phyloP scores from a whole-genome alignment of 1,140 invertebrate genomes.

The Oscheius sp. region DNA sequence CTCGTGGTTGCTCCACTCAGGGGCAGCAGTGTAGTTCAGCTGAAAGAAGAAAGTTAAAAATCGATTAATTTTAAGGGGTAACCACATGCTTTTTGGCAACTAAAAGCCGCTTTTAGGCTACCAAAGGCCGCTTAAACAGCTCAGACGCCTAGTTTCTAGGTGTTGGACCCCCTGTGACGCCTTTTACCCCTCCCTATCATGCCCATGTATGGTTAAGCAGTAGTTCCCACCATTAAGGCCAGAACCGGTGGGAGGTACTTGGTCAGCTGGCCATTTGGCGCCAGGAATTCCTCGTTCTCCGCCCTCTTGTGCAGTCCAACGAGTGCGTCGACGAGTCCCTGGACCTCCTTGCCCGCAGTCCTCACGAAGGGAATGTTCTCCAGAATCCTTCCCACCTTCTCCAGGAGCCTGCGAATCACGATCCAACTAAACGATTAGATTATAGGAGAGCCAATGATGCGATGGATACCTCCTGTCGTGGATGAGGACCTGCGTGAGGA shows the following conservation, averaged over 20 bases:
- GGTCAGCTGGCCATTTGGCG: no score
- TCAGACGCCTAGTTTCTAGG: no score
- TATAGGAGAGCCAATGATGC: no score
- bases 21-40: constrained; percentile 2
- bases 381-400: background rate
- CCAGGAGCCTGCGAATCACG: background rate
- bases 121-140: no score
- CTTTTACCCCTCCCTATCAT: no score
- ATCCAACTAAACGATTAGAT: no score
- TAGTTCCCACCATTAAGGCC: background rate
- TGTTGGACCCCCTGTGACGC: no score
- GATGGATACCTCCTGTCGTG: no score
- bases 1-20: background rate
- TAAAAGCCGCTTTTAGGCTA: no score
- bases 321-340: background rate
- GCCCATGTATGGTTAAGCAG: background rate
- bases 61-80: background rate
- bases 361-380: constrained; percentile 3
- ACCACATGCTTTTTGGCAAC: no score
- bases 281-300: background rate
- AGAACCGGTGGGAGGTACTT: constrained; percentile 10
- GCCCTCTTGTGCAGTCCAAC: no score
- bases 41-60: constrained; percentile 1
- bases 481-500: background rate
- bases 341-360: background rate